phyloP scores from a whole-genome alignment of 2,797 vertebrate genomes.

The Chanos chanos region DNA sequence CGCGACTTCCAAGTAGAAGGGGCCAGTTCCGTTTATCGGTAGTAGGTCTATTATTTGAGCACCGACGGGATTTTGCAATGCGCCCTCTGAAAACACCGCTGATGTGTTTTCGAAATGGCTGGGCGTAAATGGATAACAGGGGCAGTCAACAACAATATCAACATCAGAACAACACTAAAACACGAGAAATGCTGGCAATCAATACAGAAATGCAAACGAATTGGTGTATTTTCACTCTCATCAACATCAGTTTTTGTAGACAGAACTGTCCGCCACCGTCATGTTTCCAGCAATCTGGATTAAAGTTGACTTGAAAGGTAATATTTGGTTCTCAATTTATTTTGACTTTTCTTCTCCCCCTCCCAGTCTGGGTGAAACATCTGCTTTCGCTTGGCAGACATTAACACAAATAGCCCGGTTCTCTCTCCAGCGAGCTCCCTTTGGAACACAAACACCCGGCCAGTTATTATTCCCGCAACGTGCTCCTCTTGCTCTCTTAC shows the following conservation, averaged over 20 bases:
- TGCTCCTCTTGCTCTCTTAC: conserved; percentile 13
- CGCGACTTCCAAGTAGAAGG: not conserved
- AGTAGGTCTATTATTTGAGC: not conserved
- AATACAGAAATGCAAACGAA: not conserved
- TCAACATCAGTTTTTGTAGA: not conserved
- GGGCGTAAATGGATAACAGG: no score
- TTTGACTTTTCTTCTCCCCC: conserved; percentile 33
- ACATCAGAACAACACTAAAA: no score
- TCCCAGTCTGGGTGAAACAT: conserved; percentile 35
- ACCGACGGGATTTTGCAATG: conserved; percentile 4
- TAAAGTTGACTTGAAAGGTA: conserved; percentile 27
- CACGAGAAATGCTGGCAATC: no score
- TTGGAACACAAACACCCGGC: conserved; percentile 13
- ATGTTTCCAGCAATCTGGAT: conserved; percentile 24
- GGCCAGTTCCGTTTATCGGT: not conserved
- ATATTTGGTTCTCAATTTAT: conserved; percentile 30
- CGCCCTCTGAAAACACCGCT: not conserved
- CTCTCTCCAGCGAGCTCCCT: conserved; percentile 2
- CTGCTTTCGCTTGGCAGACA: conserved; percentile 36
- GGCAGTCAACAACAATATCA: no score
- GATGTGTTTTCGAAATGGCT: no score
- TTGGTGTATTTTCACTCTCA: not conserved
- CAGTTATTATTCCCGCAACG: conserved; percentile 31
- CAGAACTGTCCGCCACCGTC: not conserved
- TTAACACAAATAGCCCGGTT: conserved; percentile 33